phyloP scores from a whole-genome alignment of 2,113 vertebrate species.

The Mungos mungo region DNA sequence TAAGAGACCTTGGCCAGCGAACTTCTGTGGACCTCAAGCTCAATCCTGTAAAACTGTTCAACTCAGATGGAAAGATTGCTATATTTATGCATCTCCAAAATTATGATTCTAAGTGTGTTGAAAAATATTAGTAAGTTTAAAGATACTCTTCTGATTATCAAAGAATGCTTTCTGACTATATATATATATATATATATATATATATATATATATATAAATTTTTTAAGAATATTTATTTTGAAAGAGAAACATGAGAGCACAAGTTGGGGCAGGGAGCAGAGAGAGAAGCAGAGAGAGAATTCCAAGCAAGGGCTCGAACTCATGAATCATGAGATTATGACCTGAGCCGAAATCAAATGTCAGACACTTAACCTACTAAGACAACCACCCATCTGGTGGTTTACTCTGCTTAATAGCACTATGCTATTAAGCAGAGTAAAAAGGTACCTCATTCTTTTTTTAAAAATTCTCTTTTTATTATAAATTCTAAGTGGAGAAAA shows the following conservation, averaged over 20 bases:
- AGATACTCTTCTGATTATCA: slow-evolving; percentile 59
- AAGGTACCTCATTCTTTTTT: slow-evolving; percentile 44
- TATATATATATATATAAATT: too few species aligned
- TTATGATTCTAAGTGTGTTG: neutral
- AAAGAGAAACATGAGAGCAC: too few species aligned
- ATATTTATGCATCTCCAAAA: neutral
- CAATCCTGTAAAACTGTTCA: neutral
- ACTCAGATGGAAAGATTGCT: neutral
- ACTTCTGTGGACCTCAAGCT: neutral
- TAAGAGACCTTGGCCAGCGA: neutral
- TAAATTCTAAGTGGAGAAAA: slow-evolving; percentile 58
- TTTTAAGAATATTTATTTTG: too few species aligned
- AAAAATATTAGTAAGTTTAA: slow-evolving; percentile 59
- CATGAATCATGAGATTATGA: too few species aligned
- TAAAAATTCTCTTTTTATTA: slow-evolving; percentile 60
- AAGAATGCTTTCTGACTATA: neutral
- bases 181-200: too few species aligned
- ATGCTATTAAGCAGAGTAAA: slow-evolving; percentile 37
- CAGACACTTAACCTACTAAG: too few species aligned
- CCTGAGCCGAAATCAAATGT: too few species aligned
- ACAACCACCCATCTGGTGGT: too few species aligned
- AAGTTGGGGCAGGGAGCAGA: too few species aligned
- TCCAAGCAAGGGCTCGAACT: too few species aligned
- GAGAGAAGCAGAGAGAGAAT: too few species aligned
- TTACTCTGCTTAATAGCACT: too few species aligned